Evolutionary conservation across 2,888 invertebrate species (phyloP).

Genomic region (Mycalesis mineus): DNA sequence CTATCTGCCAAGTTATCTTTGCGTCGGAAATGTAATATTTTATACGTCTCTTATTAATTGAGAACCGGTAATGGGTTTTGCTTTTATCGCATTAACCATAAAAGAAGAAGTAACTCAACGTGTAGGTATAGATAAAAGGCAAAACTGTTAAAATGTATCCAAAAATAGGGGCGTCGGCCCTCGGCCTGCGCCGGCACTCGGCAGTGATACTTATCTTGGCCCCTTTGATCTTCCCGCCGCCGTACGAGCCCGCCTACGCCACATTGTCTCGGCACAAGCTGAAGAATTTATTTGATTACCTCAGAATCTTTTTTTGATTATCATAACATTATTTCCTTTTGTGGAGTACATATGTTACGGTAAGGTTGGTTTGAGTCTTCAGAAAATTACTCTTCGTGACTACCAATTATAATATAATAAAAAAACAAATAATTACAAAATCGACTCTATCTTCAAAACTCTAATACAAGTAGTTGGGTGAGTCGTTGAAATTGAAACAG

Average conservation of each 20-base stretch:
- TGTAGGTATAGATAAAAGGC: constrained; percentile 43
- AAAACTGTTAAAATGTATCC: constrained; percentile 61
- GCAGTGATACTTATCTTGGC: constrained; percentile 62
- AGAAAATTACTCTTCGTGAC: no score
- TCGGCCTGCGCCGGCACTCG: constrained; percentile 39
- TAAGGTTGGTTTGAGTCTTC: no score
- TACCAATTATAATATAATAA: no score
- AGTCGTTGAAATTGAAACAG: no score
- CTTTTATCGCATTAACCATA: constrained; percentile 26
- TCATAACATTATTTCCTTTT: constrained; percentile 1
- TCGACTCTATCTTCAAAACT: no score
- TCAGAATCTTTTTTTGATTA: constrained; percentile 14
- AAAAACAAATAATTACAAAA: no score
- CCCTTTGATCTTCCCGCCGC: constrained; percentile 62
- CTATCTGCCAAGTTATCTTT: no score
- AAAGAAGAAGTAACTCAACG: constrained; percentile 26
- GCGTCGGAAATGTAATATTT: not conserved
- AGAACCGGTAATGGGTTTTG: constrained; percentile 8
- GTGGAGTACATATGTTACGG: no score
- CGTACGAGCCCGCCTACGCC: constrained; percentile 42
- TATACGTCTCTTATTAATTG: not conserved
- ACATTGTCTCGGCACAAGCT: constrained; percentile 37
- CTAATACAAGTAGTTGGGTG: no score
- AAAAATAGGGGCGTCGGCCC: constrained; percentile 58
- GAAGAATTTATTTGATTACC: constrained; percentile 24